Evolutionary conservation across 2,113 vertebrate genomes (phyloP), one percentile per base, ranked within the genome.

Genomic region (Crotophaga sulcirostris): DNA sequence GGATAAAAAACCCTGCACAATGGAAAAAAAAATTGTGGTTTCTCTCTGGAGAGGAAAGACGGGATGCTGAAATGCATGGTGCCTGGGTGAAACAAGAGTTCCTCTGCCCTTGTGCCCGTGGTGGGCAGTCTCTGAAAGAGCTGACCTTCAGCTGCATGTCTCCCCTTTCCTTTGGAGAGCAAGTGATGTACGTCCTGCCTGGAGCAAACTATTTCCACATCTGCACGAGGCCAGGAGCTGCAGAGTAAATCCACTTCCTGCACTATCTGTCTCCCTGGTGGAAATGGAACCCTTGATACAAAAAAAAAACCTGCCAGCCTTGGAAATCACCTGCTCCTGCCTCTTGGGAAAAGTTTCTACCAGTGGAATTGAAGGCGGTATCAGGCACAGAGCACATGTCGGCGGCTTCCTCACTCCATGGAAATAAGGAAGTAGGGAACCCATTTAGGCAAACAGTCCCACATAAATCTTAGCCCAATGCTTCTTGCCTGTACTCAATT

Each of bases 401-500:
- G 26, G 68, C 60, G 45, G 74, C 78, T 96, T 92, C 84, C 83
- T 80, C 0, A 7, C 79, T 91, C 60, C 38, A 42, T 42, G 79
- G 67, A 96, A 95, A 93, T 90, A 82, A 44, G 94, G 92, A 96
- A 94, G 84, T 72, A 92, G 69, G 94, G 84, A 92, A 63, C 55
- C 59, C 63, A 54, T 89, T 96, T 75, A 90, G 84, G 88, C 90
- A 91, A 95, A 85, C 45, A 58, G 76, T 76, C 77, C 92, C 94
- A 79, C 92, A 78, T 93, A 94, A 95, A 94, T 95, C 85, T 96
- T 93, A 78, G 60, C 69, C 49, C 1, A 8, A 62, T 3, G 10
- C 80, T 85, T 89, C 84, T 95, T 59, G 79, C 80, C 82, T 64
- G 54, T 47, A 40, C 66, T 83, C 3, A 6, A 36, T 85, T 59